Base-by-base conservation (phyloP, 2,888 invertebrate species). In the Dryomyza anilis region DNA sequence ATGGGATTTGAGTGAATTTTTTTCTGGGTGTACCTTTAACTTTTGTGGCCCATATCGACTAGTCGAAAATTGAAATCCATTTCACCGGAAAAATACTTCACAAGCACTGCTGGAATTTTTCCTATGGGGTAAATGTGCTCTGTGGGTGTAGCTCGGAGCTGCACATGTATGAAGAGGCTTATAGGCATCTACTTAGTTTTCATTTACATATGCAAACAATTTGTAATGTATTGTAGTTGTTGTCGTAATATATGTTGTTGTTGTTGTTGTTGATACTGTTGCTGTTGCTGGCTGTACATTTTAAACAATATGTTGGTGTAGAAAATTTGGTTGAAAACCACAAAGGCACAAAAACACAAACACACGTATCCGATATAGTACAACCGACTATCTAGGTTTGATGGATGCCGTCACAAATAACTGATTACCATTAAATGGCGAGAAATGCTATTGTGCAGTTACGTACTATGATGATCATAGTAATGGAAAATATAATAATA, bases 201-300 rank as follows among this genome's bases (percentile, higher is more conserved):
- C 16, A 43, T 58, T 58, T 46, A 19, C 58, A 46, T 58, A 29
- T 27, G 58, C 58, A 45, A 58, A 58, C 58, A 58, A 29, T 58
- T 58, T 43, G 43, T 25, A 19, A 53, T 29, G 6, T 53, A 30
- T 55, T 55, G 53, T 19, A 5, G 53, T 30, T 53, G 27, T 30
- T 53, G 53, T 27, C 8, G 7, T 12, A 33, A 33, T 33, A 33
- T 6, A 33, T 48, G 33, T 36, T 21, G 33, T 33, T 33, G 33
- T 21, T 55, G 16, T 2, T 10, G 27, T 27, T 50, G 19, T 48
- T 39, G 19, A n/a, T 21, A 12, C 43, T 56, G 23, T 23, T 56
- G 23, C 12, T 27, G 14, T 25, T 21, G 39, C 21, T 21, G 21
- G 23, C 5, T 50, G 50, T 7, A 25, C 14, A n/a, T 25, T 55